Evolutionary conservation across 2,888 invertebrate genomes (phyloP), one percentile per base, ranked within the genome.

Genomic region (Pyrrhia umbra): DNA sequence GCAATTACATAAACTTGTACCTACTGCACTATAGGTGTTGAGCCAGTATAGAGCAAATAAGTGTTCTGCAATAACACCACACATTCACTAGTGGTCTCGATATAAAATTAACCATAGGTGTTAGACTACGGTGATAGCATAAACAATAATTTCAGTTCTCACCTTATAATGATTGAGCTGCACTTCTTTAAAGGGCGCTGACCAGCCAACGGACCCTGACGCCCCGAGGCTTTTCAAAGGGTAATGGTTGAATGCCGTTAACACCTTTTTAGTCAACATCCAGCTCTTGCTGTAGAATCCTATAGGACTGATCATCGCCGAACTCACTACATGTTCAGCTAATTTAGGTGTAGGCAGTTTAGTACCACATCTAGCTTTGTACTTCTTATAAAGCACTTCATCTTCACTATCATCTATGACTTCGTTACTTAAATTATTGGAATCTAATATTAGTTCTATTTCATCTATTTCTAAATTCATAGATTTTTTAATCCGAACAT

Each of bases 221-320:
- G 95, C 92, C 54, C 95, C 95, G 23, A 97, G 84, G 61, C 95
- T 95, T 60, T 96, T 95, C 73, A 97, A 87, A 4, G 97, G 96
- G 83, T 97, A 97, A 85, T 97, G 97, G 88, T 97, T 97, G 89
- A 97, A 97, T 40, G 97, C 97, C 47, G 96, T 96, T 79, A 97
- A 89, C 25, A 97, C 95, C 68, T 95, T 96, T 73, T 94, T 94
- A 5, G 96, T 96, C 20, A 95, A 90, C 85, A 97, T 96, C 85
- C 97, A 96, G 85, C 97, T 97, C 87, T 97, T 97, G 54, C 96
- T 96, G 65, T 96, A 97, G 75, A 96, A 96, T 16, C 96, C 96
- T 64, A 95, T 91, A 2, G 95, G 96, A 81, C 96, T 97, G 47
- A 96, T 92, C 62, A 95, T 86, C 2, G 95, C 93, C 16, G 96